phyloP scores from a whole-genome alignment of 2,888 invertebrate species.

The Drosophila longiperda region DNA sequence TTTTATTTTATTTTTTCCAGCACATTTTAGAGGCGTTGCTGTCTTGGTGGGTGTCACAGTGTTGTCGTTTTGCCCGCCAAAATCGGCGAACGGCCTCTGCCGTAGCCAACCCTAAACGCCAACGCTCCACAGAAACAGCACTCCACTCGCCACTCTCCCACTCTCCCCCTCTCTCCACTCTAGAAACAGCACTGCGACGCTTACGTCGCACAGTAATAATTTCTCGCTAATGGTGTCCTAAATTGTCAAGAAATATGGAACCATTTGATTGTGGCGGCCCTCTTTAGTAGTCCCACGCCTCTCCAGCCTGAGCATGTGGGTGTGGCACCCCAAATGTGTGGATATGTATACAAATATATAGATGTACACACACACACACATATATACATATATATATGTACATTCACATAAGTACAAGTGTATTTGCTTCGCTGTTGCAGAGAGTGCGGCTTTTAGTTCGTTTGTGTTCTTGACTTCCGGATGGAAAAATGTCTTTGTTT shows the following conservation, averaged over 20 bases:
- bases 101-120: not conserved
- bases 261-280: constrained; percentile 72
- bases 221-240: constrained; percentile 82
- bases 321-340: constrained; percentile 45
- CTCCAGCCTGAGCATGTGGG: constrained; percentile 55
- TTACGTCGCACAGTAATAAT: constrained; percentile 72
- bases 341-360: constrained; percentile 26
- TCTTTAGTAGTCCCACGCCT: not conserved
- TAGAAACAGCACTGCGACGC: constrained; percentile 26
- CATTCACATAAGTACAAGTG: constrained; percentile 15
- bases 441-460: constrained; percentile 78
- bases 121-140: constrained; percentile 5
- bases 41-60: constrained; percentile 47
- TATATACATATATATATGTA: constrained; percentile 16
- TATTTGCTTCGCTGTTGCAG: constrained; percentile 62
- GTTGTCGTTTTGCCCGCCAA: constrained; percentile 65
- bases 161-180: too few relatives aligned
- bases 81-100: constrained; percentile 26
- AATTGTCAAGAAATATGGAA: constrained; percentile 81
- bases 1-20: constrained; percentile 6
- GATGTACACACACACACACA: constrained; percentile 10
- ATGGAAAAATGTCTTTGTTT: constrained; percentile 66
- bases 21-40: constrained; percentile 48
- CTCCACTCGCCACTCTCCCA: constrained; percentile 36
- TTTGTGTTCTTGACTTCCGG: constrained; percentile 79